Conservation (phyloP, 1,140 invertebrate species). For the Lordiphosa stackelbergi region DNA sequence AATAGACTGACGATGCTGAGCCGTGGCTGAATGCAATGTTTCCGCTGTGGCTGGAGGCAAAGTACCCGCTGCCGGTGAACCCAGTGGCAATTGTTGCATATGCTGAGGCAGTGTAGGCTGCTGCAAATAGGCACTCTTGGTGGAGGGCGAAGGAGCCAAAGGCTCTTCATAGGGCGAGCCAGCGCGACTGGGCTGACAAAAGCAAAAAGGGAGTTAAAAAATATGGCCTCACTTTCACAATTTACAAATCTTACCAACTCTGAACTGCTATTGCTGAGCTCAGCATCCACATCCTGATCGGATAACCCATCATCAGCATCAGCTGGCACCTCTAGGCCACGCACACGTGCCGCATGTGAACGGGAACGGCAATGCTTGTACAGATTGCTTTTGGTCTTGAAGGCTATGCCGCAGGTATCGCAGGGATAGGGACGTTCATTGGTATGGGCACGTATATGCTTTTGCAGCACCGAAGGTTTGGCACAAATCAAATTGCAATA, state of each 20-base stretch:
- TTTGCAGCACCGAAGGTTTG: slow-evolving; percentile 95
- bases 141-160: slow-evolving; percentile 59
- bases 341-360: slow-evolving; percentile 85
- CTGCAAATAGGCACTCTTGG: slow-evolving; percentile 64
- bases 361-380: slow-evolving; percentile 93
- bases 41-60: slow-evolving; percentile 61
- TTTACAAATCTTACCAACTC: slow-evolving; percentile 55
- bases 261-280: slow-evolving; percentile 74
- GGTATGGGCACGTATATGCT: slow-evolving; percentile 94
- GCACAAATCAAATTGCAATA: slow-evolving; percentile 93
- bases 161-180: slow-evolving; percentile 69
- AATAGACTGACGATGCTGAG: slow-evolving; percentile 51
- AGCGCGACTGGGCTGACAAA: slow-evolving; percentile 58
- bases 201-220: neutral
- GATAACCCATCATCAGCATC: slow-evolving; percentile 80
- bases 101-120: slow-evolving; percentile 43
- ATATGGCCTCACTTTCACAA: neutral
- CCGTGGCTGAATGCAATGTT: slow-evolving; percentile 47
- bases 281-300: slow-evolving; percentile 76
- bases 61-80: slow-evolving; percentile 68
- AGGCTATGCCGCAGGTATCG: slow-evolving; percentile 91
- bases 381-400: slow-evolving; percentile 96
- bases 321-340: slow-evolving; percentile 79
- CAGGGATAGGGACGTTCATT: slow-evolving; percentile 95
- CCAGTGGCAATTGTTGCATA: slow-evolving; percentile 67